A percentile compares a stretch with the other conserved stretches of the same genome.
Evolutionary conservation across 1,140 invertebrate species (phyloP).

Genomic region (Doryteuthis pealeii): DNA sequence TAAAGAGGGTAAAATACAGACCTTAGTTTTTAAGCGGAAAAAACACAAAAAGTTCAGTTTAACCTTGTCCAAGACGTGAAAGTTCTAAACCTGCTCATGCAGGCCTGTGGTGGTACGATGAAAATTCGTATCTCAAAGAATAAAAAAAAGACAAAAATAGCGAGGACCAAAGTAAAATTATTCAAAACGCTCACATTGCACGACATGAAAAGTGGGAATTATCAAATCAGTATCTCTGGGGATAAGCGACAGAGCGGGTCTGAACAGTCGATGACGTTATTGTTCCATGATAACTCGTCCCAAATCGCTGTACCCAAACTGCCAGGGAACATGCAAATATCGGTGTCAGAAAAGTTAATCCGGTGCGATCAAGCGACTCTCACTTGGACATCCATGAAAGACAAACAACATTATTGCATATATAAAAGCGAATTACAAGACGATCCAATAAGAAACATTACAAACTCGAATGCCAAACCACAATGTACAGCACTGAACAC

Average conservation of each 20-base stretch:
- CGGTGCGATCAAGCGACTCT: slow-evolving; percentile 50
- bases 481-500: neutral
- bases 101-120: slow-evolving; percentile 30
- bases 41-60: slow-evolving; percentile 14
- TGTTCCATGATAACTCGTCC: slow-evolving; percentile 30
- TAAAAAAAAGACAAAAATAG: slow-evolving; percentile 21
- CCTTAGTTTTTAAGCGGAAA: slow-evolving; percentile 27
- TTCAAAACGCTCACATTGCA: slow-evolving; percentile 35
- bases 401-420: slow-evolving; percentile 55
- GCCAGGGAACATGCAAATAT: slow-evolving; percentile 42
- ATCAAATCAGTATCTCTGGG: slow-evolving; percentile 37
- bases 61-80: neutral
- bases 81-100: slow-evolving; percentile 26
- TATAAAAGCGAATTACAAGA: slow-evolving; percentile 39
- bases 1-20: slow-evolving; percentile 36
- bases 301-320: slow-evolving; percentile 41
- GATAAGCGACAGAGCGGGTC: slow-evolving; percentile 29
- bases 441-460: neutral
- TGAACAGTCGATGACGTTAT: slow-evolving; percentile 24
- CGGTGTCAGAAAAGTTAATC: slow-evolving; percentile 37
- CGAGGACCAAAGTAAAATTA: slow-evolving; percentile 26
- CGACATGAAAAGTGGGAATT: slow-evolving; percentile 33
- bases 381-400: slow-evolving; percentile 44
- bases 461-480: neutral
- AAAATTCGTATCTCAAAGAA: slow-evolving; percentile 21